Evolutionary conservation across 2,797 vertebrate species (phyloP).

Genomic region (Anguilla anguilla): DNA sequence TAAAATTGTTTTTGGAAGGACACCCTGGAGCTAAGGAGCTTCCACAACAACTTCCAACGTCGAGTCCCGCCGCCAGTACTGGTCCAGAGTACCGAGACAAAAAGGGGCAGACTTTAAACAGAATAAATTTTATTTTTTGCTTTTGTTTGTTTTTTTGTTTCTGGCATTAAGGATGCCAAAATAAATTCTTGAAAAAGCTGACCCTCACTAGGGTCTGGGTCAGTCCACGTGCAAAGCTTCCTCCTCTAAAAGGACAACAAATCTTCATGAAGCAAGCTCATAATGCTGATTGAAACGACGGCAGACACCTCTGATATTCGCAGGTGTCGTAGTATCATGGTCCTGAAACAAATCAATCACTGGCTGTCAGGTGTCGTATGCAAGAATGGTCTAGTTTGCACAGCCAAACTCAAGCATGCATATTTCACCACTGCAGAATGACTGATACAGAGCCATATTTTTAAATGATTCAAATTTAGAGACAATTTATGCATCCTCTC

Average conservation of each 20-base stretch:
- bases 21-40: background rate
- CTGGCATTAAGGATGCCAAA: background rate
- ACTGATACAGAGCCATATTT: conserved; percentile 8
- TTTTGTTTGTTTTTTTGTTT: background rate
- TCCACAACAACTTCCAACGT: background rate
- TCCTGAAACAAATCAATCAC: background rate
- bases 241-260: background rate
- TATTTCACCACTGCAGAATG: background rate
- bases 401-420: background rate
- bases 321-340: background rate
- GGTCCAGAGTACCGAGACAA: background rate
- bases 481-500: background rate
- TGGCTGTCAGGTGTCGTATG: background rate
- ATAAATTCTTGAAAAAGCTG: background rate
- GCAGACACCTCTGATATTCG: background rate
- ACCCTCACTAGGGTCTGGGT: background rate
- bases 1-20: background rate
- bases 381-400: background rate
- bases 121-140: background rate
- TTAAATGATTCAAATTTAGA: background rate
- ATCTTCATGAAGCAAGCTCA: background rate
- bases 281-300: background rate
- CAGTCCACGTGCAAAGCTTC: background rate
- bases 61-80: background rate
- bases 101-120: background rate